Conservation (phyloP, 2,797 vertebrate genomes). For the Squalus acanthias region DNA sequence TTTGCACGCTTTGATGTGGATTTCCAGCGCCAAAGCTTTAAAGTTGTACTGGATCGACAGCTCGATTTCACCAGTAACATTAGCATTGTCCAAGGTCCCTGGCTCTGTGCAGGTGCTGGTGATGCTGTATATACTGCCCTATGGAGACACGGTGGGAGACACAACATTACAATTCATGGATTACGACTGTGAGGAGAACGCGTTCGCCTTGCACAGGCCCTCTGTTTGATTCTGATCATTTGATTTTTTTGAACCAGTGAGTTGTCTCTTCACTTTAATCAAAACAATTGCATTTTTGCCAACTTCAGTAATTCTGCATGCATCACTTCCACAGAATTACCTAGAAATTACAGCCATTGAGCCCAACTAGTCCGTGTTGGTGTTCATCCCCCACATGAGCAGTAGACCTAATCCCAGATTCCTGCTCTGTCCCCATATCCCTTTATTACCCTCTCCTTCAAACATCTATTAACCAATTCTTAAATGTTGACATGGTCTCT, state of each 20-base stretch:
- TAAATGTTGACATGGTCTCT: not conserved
- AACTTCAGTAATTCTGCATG: not conserved
- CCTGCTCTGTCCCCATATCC: not conserved
- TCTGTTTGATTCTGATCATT: not conserved
- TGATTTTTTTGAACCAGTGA: not conserved
- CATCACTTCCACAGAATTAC: not conserved
- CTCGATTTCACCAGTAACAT: slow-evolving; percentile 71
- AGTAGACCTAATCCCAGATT: not conserved
- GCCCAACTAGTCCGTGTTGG: not conserved
- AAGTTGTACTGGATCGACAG: slow-evolving; percentile 67
- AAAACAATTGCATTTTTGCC: not conserved
- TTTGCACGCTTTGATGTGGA: slow-evolving; percentile 69
- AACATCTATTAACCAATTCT: not conserved
- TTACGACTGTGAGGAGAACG: not conserved
- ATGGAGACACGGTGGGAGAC: slow-evolving; percentile 41
- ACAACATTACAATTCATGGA: not conserved
- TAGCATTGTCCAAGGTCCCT: slow-evolving; percentile 56
- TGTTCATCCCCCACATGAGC: not conserved
- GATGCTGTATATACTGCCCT: slow-evolving; percentile 64
- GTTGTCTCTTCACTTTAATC: not conserved
- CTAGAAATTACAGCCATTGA: not conserved
- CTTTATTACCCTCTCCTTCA: not conserved
- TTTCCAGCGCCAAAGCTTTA: slow-evolving; percentile 62
- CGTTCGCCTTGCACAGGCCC: not conserved
- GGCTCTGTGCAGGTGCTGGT: slow-evolving; percentile 68